These are phyloP conservation scores for Silvanus unidentatus DNA, from an alignment of 2,888 invertebrate species.

Conservation along the genomic window DNA sequence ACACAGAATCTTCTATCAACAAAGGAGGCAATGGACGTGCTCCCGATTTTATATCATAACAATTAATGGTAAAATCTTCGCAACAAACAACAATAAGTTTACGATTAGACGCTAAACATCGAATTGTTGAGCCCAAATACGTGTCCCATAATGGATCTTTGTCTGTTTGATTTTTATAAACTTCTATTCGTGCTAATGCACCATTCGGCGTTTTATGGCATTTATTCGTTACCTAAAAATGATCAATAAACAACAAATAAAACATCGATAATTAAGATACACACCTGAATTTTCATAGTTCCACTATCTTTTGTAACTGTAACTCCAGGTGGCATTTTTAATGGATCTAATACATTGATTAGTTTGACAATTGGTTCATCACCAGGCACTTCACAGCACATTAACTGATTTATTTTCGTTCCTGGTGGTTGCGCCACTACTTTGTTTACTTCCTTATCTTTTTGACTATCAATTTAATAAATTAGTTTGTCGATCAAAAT, in stretches of 20 bases:
- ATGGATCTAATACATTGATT: conserved; percentile 41
- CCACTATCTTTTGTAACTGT: conserved; percentile 37
- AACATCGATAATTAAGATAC: neutral
- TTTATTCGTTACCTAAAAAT: conserved; percentile 40
- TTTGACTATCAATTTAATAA: conserved; percentile 14
- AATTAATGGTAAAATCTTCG: conserved; percentile 62
- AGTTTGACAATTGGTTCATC: conserved; percentile 44
- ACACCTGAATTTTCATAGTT: conserved; percentile 40
- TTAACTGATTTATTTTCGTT: conserved; percentile 41
- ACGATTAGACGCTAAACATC: conserved; percentile 56
- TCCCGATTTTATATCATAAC: conserved; percentile 52
- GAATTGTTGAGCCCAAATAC: conserved; percentile 58
- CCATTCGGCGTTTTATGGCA: conserved; percentile 54
- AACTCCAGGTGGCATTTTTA: conserved; percentile 38
- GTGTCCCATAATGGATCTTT: conserved; percentile 65
- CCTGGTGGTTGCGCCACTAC: conserved; percentile 36
- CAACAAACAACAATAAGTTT: conserved; percentile 59
- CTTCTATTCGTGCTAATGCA: conserved; percentile 51
- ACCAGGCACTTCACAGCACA: conserved; percentile 44
- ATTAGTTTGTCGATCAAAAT: neutral
- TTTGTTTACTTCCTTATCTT: conserved; percentile 17
- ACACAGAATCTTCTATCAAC: conserved; percentile 54
- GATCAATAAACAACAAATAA: neutral
- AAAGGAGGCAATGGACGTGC: conserved; percentile 51
- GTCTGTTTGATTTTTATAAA: conserved; percentile 52